Base-by-base conservation (phyloP, 2,113 vertebrate species). In the Gallinago undulata region DNA sequence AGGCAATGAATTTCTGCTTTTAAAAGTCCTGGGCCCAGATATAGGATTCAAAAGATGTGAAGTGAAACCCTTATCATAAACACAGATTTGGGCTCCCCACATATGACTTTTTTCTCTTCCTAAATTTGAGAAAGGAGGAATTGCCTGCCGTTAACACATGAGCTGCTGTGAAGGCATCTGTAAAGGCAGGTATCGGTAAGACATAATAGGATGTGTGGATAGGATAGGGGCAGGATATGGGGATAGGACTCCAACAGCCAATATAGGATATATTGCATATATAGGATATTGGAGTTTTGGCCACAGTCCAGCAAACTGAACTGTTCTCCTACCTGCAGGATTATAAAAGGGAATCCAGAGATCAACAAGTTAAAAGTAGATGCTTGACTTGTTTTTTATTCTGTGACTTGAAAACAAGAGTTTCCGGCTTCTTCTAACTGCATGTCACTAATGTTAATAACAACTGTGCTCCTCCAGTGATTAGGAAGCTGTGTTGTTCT, bases 391-490 rank as follows among this genome's bases (percentile, higher is more conserved):
- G n/a, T 78, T 79, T 94, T 94, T 96, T 48, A 28, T 90, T 81
- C 64, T 82, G 41, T 80, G 78, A 72, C 92, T 77, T 63, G 55
- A 79, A 92, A 94, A 87, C 89, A 91, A 66, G 69, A 84, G 43
- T 83, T 94, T 95, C 86, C 50, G 56, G 74, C 84, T 94, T 89
- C 87, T 91, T 93, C 56, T 60, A 79, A 62, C 27, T 77, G 8
- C 35, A 25, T 90, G 39, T 89, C 83, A 67, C 77, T 97, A 87
- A 96, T 97, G 90, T 67, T 77, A 91, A 96, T 94, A 96, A 91
- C 96, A 96, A 57, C 93, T 94, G 95, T 82, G 60, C 39, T 84
- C 8, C 37, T 80, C 21, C n/a, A 48, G 66, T 68, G 64, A 63
- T 68, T 90, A 87, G 95, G 93, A 96, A 91, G 64, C 70, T 77